These are phyloP conservation scores for Gavialis gangeticus DNA, from an alignment of 2,113 vertebrate species.

Conservation along the genomic window DNA sequence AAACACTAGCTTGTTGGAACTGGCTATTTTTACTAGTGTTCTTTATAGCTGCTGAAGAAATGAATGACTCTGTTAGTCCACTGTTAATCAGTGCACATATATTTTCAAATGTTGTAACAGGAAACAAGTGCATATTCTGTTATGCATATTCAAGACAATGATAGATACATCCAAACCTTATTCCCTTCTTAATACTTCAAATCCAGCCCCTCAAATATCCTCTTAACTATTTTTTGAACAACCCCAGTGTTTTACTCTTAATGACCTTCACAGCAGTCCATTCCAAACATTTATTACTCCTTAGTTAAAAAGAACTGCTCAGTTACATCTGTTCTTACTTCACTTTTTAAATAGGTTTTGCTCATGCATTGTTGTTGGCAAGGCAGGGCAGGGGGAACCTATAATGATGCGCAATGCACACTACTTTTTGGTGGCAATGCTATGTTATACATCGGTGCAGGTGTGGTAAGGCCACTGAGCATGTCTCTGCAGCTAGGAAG, in stretches of 20 bases:
- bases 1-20: conserved; percentile 36
- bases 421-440: conserved; percentile 23
- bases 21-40: conserved; percentile 63
- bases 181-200: conserved; percentile 71
- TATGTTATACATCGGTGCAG: conserved; percentile 2
- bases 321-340: conserved; percentile 74
- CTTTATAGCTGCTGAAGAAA: conserved; percentile 47
- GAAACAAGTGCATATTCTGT: conserved; percentile 58
- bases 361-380: background rate
- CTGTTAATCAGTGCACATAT: conserved; percentile 46
- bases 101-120: conserved; percentile 60
- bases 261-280: conserved; percentile 76
- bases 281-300: conserved; percentile 77
- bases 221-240: conserved; percentile 72
- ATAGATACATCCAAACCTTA: conserved; percentile 59
- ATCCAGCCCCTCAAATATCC: conserved; percentile 62
- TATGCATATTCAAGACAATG: conserved; percentile 60
- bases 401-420: background rate
- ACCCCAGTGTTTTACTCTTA: conserved; percentile 76
- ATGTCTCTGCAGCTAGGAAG: conserved; percentile 20
- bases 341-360: conserved; percentile 54
- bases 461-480: conserved; percentile 1
- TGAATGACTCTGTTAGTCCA: conserved; percentile 29
- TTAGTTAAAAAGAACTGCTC: conserved; percentile 70
- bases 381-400: conserved; percentile 10